Percentiles rank a stretch among this genome's conserved stretches.
Evolutionary conservation across 1,140 invertebrate species (phyloP).

Genomic region (Scaptomyza graminum): DNA sequence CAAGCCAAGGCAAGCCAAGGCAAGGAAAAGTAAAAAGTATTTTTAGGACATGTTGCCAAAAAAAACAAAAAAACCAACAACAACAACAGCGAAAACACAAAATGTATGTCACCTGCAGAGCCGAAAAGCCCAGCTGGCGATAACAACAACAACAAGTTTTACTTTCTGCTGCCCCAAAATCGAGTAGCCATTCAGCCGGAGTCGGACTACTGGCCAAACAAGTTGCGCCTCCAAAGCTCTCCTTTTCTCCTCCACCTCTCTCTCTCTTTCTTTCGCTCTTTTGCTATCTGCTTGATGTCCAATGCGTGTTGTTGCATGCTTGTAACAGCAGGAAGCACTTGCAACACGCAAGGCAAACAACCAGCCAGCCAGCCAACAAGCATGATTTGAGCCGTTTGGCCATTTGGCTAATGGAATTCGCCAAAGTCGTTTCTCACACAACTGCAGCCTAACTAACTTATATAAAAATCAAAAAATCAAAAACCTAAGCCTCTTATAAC

Average conservation of each 20-base stretch:
- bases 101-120: slow-evolving; percentile 77
- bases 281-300: slow-evolving; percentile 26
- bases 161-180: slow-evolving; percentile 72
- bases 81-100: background rate
- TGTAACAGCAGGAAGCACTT: slow-evolving; percentile 70
- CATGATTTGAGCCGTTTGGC: slow-evolving; percentile 58
- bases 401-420: slow-evolving; percentile 53
- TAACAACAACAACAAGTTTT: slow-evolving; percentile 49
- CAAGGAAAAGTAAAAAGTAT: slow-evolving; percentile 69
- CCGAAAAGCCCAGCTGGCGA: slow-evolving; percentile 3
- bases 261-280: slow-evolving; percentile 5
- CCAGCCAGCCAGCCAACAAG: slow-evolving; percentile 5
- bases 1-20: background rate
- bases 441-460: slow-evolving; percentile 29
- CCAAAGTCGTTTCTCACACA: slow-evolving; percentile 26
- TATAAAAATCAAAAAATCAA: slow-evolving; percentile 32
- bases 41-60: slow-evolving; percentile 70
- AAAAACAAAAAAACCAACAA: no score
- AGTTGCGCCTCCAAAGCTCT: slow-evolving; percentile 38
- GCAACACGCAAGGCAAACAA: slow-evolving; percentile 65
- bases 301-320: slow-evolving; percentile 75
- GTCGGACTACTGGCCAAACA: slow-evolving; percentile 70
- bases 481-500: slow-evolving; percentile 34
- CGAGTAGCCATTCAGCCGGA: slow-evolving; percentile 18
- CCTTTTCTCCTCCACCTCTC: slow-evolving; percentile 15